Base-by-base conservation (phyloP, 2,888 invertebrate species). In the Thecophora atra region DNA sequence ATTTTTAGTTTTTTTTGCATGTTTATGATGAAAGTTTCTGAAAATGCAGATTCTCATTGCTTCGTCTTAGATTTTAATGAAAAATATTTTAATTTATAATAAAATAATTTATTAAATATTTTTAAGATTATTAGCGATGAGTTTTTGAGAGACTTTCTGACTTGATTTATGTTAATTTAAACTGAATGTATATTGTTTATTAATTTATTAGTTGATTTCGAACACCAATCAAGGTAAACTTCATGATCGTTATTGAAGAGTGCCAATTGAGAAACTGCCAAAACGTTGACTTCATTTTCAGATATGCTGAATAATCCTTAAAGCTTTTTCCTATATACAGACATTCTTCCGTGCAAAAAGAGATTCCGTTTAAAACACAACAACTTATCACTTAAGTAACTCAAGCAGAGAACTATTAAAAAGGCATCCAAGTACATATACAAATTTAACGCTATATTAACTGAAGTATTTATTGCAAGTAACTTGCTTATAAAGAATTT, bases 281-380 rank as follows among this genome's bases (percentile, higher is more conserved):
- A 30, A 30, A 30, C 30, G 4, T 30, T 6, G 30, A 30, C 4
- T 6, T 30, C 30, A 30, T 30, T 30, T 30, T 30, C 8, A 6
- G 5, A 30, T 6, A 4, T 30, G 8, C 8, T 4, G 8, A 4
- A 30, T 30, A 30, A 30, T 37, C 11, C 11, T 62, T 30, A 28
- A 4, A 62, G 8, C 19, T 37, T 30, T 19, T 11, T 37, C 37
- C 37, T 37, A n/a, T n/a, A 62, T 30, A 11, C 11, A n/a, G 19
- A n/a, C 17, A 37, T 37, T 62, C 17, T 37, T 26, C 37, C n/a
- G n/a, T n/a, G n/a, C n/a, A 81, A 79, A 76, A 77, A 78, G 82
- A 82, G 82, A 82, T 82, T 82, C 82, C 82, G 82, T 80, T 80
- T 76, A 77, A 81, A 79, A 80, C 78, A 79, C 77, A 79, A 37